Evolutionary conservation across 2,797 vertebrate species (phyloP), one percentile per base, ranked within the genome.

Genomic region (Chrysocyon brachyurus): DNA sequence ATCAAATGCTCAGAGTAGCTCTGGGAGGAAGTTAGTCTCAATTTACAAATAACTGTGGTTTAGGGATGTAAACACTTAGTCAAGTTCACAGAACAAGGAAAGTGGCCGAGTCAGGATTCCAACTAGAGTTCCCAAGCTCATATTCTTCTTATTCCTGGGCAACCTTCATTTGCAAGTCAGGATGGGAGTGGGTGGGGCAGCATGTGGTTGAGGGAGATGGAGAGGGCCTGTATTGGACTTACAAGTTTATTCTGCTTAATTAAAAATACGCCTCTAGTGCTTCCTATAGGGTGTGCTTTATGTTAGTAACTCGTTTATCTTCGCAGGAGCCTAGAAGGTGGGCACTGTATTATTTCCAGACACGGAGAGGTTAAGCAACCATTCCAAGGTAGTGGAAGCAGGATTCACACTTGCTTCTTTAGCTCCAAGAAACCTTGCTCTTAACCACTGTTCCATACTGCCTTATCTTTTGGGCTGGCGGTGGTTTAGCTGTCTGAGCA

Each of bases 71-170:
- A 94, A 84, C 87, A 28, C 28, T 89, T 78, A 52, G 52, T 46
- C 33, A 92, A 36, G 49, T 91, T 97, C 49, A 64, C 28, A 86
- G 40, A 84, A 57, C 52, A 72, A 95, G 57, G 28, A 90, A 56
- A 49, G 33, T 36, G n/a, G 46, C 66, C 88, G 57, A 77, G 57
- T 19, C 70, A 52, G 28, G 6, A 12, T 46, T 52, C 36, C 91
- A 66, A 92, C 24, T 22, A 77, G 40, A 96, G 31, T 14, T 72
- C 36, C n/a, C 36, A 56, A 78, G 56, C 9, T 24, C 8, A 11
- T 12, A 11, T 26, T 83, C 63, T 96, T 94, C 86, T 33, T 95
- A n/a, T 46, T 84, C 36, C 68, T 24, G 4, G 28, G 31, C 31
- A 84, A 36, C 10, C n/a, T 81, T 85, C 75, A 56, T 31, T 54